phyloP scores from a whole-genome alignment of 2,888 invertebrate species.

The Gari tellinella region DNA sequence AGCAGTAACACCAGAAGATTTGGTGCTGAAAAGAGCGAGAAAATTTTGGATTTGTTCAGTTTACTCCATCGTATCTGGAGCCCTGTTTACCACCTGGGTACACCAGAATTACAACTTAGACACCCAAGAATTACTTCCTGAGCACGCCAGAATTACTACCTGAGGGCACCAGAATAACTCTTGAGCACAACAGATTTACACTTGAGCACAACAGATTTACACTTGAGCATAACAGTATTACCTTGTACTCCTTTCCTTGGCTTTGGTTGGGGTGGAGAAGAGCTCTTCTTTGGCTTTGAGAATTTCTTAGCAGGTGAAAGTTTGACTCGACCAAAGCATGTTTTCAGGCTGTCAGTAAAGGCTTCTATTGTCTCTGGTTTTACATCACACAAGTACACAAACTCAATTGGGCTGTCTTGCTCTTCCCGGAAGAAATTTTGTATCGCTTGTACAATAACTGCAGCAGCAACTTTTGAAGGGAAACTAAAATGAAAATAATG shows the following conservation, averaged over 20 bases:
- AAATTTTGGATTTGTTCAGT: no score
- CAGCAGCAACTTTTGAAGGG: slow-evolving; percentile 35
- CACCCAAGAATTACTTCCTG: no score
- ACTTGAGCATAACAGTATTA: no score
- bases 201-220: no score
- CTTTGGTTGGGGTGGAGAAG: background rate
- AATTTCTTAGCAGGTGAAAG: background rate
- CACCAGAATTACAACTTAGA: no score
- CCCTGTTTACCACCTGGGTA: no score
- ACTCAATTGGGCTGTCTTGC: slow-evolving; percentile 33
- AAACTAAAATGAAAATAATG: slow-evolving; percentile 11
- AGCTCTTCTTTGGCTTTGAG: background rate
- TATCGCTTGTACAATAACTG: slow-evolving; percentile 38
- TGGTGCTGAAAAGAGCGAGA: no score
- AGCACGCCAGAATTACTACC: no score
- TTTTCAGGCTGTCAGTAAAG: slow-evolving; percentile 45
- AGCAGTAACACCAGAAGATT: no score
- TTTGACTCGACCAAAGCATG: slow-evolving; percentile 18
- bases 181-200: no score
- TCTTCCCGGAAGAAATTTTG: slow-evolving; percentile 53
- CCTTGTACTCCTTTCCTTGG: background rate
- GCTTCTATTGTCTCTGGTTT: slow-evolving; percentile 43
- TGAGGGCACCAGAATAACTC: no score
- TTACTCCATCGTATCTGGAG: no score
- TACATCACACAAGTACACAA: slow-evolving; percentile 61